These are phyloP conservation scores for Naja naja DNA, from an alignment of 2,113 vertebrate species.

Conservation along the genomic window DNA sequence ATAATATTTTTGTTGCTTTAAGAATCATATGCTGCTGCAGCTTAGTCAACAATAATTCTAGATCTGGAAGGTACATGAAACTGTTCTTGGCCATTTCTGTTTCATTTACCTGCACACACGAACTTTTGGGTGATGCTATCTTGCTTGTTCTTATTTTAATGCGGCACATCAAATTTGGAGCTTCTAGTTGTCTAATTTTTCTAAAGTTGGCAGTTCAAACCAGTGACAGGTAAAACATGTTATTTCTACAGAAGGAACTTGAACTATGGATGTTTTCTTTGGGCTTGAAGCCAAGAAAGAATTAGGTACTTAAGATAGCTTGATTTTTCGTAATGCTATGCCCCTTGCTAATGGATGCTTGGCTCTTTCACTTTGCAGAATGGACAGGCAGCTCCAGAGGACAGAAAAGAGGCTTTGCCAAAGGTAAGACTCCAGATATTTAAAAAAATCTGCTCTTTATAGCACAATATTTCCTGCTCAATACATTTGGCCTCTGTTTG, in stretches of 20 bases:
- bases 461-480: not conserved
- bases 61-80: too few relatives aligned
- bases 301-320: not conserved
- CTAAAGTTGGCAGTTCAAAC: not conserved
- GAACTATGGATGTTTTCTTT: not conserved
- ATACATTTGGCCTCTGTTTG: not conserved
- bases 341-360: slow-evolving; percentile 30
- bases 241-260: not conserved
- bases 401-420: slow-evolving; percentile 60
- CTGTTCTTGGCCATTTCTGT: not conserved
- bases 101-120: not conserved
- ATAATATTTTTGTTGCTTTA: not conserved
- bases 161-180: not conserved
- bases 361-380: slow-evolving; percentile 70
- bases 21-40: not conserved
- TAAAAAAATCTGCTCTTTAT: not conserved
- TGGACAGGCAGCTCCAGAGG: slow-evolving; percentile 70
- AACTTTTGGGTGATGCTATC: not conserved
- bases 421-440: slow-evolving; percentile 60
- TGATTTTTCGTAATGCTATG: not conserved
- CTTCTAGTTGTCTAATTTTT: not conserved
- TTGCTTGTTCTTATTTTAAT: not conserved
- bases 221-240: too few relatives aligned
- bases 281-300: not conserved
- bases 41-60: not conserved